Evolutionary conservation across 2,888 invertebrate genomes (phyloP), one percentile per base, ranked within the genome.

Genomic region (Drosophila planitibia): DNA sequence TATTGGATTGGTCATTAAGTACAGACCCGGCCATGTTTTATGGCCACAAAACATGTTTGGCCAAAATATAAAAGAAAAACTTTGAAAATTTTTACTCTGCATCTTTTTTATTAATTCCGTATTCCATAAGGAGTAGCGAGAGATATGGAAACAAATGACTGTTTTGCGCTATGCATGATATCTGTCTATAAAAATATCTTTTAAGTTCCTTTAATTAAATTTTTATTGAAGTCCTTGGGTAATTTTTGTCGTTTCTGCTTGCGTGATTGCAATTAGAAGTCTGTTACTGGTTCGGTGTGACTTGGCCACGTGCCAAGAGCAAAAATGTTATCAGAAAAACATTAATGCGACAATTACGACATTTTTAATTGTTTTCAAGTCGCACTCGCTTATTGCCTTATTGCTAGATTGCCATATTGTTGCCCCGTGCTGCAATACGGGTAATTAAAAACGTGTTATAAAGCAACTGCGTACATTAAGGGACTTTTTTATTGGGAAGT

Each of bases 341-440:
- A 88, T 88, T 88, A 88, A 88, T 73, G 87, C 89, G 89, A 85
- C 90, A 88, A 88, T 88, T 91, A 88, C 87, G 90, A 90, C 89
- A 83, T 69, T 88, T 88, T 88, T 88, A 88, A 88, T 88, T 88
- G 91, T 89, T 89, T 89, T 89, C 76, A 81, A 85, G 89, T 84
- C 81, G 76, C 73, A 73, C 63, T 83, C 62, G 83, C 67, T 72
- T 80, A 67, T 72, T 76, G 84, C 33, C 80, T 64, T 63, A 77
- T 81, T 76, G 70, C 66, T 65, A 37, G 65, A 74, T 41, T 71
- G 80, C 69, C 71, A 70, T 79, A 76, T 65, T 80, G 87, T 57
- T 67, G 63, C 58, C 81, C 63, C 39, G 71, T 25, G 82, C 39
- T 61, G 63, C 58, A 68, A 84, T 78, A 74, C 58, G 91, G 90